Percentiles rank a stretch among this genome's conserved stretches.
These are phyloP conservation scores for Drosophila takahashii DNA, from an alignment of 1,140 invertebrate species.

Conservation along the genomic window DNA sequence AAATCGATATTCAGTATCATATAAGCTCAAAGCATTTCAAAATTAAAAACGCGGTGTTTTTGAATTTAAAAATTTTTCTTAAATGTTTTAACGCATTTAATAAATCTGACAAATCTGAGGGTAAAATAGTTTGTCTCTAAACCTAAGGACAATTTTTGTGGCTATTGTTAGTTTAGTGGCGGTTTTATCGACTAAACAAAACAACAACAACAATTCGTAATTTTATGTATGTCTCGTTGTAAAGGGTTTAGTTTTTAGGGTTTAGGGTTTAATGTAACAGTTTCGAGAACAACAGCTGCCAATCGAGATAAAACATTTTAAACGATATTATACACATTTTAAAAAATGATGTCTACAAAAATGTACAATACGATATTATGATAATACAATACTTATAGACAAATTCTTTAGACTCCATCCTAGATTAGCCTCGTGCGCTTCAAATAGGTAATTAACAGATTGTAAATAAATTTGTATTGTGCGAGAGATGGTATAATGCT, in stretches of 20 bases:
- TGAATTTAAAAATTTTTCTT: too few relatives aligned
- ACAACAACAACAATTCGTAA: too few relatives aligned
- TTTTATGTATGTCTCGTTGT: background rate
- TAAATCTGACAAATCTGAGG: too few relatives aligned
- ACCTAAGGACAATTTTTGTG: too few relatives aligned
- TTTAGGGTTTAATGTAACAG: background rate
- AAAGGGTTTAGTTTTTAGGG: too few relatives aligned
- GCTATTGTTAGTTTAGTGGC: too few relatives aligned
- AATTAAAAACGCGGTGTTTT: too few relatives aligned
- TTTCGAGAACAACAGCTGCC: background rate
- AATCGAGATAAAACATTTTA: background rate
- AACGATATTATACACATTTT: background rate
- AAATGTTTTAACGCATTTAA: too few relatives aligned
- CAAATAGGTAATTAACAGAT: slow-evolving; percentile 92
- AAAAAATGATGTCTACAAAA: background rate
- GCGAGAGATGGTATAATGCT: slow-evolving; percentile 94
- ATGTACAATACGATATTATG: background rate
- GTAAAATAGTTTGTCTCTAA: too few relatives aligned
- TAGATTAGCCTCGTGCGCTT: slow-evolving; percentile 94
- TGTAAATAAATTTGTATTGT: slow-evolving; percentile 96
- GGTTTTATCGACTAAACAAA: too few relatives aligned
- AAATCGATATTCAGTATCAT: too few relatives aligned
- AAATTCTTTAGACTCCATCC: background rate
- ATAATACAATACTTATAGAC: slow-evolving; percentile 23
- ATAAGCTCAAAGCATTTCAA: too few relatives aligned